A percentile compares a stretch with the other conserved stretches of the same genome.
Conservation (phyloP, 1,140 invertebrate genomes). For the Lordiphosa stackelbergi region DNA sequence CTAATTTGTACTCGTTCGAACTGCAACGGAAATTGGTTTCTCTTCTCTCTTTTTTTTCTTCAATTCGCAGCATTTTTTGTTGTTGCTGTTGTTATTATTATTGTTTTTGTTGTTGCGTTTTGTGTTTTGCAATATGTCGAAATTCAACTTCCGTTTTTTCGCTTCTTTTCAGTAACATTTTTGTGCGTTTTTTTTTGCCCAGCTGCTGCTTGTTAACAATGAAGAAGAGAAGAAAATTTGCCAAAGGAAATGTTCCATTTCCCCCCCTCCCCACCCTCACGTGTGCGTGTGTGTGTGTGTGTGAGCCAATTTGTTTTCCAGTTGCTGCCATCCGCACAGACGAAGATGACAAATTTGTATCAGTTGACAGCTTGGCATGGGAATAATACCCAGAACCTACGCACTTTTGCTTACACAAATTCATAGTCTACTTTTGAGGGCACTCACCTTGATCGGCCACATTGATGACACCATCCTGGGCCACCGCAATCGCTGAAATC, state of each 20-base stretch:
- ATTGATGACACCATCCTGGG: slow-evolving; percentile 94
- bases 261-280: slow-evolving; percentile 1
- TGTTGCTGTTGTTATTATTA: slow-evolving; percentile 15
- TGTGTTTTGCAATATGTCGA: slow-evolving; percentile 67
- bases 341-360: slow-evolving; percentile 19
- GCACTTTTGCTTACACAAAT: not conserved
- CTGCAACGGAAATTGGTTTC: slow-evolving; percentile 60
- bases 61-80: not conserved
- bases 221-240: slow-evolving; percentile 51
- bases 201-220: slow-evolving; percentile 29
- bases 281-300: slow-evolving; percentile 9
- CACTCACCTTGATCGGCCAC: slow-evolving; percentile 92
- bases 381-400: slow-evolving; percentile 2
- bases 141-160: slow-evolving; percentile 42
- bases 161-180: slow-evolving; percentile 19
- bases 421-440: not conserved
- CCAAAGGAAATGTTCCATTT: slow-evolving; percentile 64
- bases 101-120: slow-evolving; percentile 34
- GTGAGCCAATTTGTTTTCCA: slow-evolving; percentile 29
- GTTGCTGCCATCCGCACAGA: not conserved
- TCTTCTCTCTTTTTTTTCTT: slow-evolving; percentile 8
- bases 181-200: not conserved
- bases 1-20: slow-evolving; percentile 68
- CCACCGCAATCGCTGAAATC: slow-evolving; percentile 94
- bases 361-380: too few species aligned